Evolutionary conservation across 1,140 invertebrate species (phyloP), one percentile per base, ranked within the genome.

Genomic region (Dendroctonus ponderosae): DNA sequence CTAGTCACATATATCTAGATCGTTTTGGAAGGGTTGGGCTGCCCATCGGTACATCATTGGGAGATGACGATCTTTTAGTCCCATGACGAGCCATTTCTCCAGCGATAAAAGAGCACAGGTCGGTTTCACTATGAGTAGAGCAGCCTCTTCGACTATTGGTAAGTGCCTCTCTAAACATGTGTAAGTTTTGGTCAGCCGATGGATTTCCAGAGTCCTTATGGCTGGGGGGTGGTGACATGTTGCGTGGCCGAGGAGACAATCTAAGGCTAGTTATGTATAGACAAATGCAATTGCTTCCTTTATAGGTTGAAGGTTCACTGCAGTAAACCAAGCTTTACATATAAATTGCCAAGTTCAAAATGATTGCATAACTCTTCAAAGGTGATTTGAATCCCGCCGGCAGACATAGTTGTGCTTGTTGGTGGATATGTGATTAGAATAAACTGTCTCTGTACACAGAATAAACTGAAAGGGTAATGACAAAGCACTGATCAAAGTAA

Each of bases 121-220:
- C 89, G 40, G 86, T 82, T 14, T 67, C 77, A 15, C 12, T 57
- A n/a, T 48, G 66, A 38, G 37, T 44, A 41, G 69, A 68, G 76
- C 78, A 61, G 79, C 77, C 70, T 76, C 75, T 66, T 79, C 75
- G 60, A 77, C 77, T 79, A 65, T 84, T 76, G 62, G 87, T 86
- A 72, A 91, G 84, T 61, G 90, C 90, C 82, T 92, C 89, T 76
- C 87, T 84, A 75, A 92, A 92, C 67, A 87, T 88, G 68, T 89
- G 85, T 67, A 91, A 79, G 73, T 90, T 87, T 51, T 81, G 75
- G 60, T 83, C 79, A 48, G 72, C 76, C n/a, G 76, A 75, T 51
- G 80, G 65, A 60, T 51, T 59, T 11, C 12, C 14, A 5, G 52
- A 46, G 78, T 79, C 75, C 64, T 79, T 78, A 71, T 79, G 80